These are phyloP conservation scores for Oreocharis arfaki DNA, from an alignment of 2,113 vertebrate species.

Conservation along the genomic window DNA sequence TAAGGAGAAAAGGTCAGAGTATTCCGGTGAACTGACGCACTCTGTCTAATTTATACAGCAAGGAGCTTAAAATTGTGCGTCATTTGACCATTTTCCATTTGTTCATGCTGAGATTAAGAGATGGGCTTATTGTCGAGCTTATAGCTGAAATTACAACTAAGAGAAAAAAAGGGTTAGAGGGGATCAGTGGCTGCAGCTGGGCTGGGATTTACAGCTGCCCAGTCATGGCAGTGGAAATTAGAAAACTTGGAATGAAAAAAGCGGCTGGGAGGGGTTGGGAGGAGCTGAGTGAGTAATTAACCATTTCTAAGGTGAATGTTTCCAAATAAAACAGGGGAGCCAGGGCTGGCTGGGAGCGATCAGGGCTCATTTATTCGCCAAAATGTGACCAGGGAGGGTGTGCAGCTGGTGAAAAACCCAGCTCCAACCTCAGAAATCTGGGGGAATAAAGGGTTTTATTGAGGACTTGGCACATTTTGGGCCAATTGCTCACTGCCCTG, in stretches of 20 bases:
- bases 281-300: slow-evolving; percentile 2
- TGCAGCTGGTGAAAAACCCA: background rate
- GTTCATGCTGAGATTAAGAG: slow-evolving; percentile 68
- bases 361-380: background rate
- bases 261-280: background rate
- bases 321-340: background rate
- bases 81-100: slow-evolving; percentile 73
- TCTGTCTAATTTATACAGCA: slow-evolving; percentile 65
- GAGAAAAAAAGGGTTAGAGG: slow-evolving; percentile 26
- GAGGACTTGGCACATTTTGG: background rate
- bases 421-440: background rate
- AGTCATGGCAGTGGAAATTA: background rate
- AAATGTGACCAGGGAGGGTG: background rate
- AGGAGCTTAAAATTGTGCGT: slow-evolving; percentile 68
- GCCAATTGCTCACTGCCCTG: background rate
- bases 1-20: slow-evolving; percentile 72
- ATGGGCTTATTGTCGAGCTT: slow-evolving; percentile 68
- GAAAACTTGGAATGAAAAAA: slow-evolving; percentile 51
- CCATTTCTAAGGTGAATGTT: background rate
- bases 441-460: background rate
- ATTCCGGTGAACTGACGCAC: slow-evolving; percentile 70
- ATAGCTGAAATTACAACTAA: slow-evolving; percentile 68
- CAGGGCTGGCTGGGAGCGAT: background rate
- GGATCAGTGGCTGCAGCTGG: slow-evolving; percentile 48
- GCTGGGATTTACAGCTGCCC: slow-evolving; percentile 48